Conservation (phyloP, 2,113 vertebrate species). For the Platysternon megacephalum region DNA sequence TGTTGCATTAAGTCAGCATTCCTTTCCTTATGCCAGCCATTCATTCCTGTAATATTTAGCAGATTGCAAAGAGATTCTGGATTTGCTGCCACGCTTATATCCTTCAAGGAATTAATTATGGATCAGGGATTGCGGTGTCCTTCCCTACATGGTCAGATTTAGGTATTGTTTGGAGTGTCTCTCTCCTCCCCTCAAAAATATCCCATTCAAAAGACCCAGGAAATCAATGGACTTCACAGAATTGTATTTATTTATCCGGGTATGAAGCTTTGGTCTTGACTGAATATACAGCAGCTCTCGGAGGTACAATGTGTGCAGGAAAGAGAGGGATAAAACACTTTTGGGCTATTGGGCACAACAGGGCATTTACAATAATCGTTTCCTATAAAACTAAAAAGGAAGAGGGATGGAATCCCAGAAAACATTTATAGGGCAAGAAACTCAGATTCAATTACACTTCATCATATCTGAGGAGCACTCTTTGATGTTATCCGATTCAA, state of each 20-base stretch:
- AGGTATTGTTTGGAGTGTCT: background rate
- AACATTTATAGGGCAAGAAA: background rate
- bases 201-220: background rate
- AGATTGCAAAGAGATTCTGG: conserved; percentile 51
- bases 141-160: background rate
- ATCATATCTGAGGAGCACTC: background rate
- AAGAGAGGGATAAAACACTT: fast-evolving
- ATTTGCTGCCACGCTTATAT: conserved; percentile 58
- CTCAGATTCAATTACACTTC: background rate
- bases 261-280: background rate
- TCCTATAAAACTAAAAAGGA: background rate
- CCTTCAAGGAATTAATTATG: conserved; percentile 46
- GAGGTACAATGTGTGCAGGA: background rate
- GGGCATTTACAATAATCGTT: background rate
- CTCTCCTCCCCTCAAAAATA: background rate
- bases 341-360: background rate
- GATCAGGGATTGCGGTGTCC: background rate
- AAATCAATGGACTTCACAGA: background rate
- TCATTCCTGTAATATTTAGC: conserved; percentile 52
- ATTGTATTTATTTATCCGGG: background rate
- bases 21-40: conserved; percentile 43
- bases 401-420: background rate
- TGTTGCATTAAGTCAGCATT: conserved; percentile 8
- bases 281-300: background rate
- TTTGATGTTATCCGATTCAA: background rate